phyloP scores from a whole-genome alignment of 2,113 vertebrate species.

The Coryphaenoides rupestris region DNA sequence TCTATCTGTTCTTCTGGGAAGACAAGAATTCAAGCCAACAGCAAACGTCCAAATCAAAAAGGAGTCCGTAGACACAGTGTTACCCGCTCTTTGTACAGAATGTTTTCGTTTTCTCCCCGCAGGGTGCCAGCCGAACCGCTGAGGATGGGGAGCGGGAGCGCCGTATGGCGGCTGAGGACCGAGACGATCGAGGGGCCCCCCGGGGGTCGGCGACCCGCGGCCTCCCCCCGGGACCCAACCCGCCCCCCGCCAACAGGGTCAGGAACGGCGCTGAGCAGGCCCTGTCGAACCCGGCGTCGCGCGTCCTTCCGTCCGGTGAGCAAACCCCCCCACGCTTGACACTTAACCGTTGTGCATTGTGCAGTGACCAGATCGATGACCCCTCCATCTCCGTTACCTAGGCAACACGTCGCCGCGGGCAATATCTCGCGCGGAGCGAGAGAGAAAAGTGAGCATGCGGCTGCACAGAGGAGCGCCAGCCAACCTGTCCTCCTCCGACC shows the following conservation, averaged over 20 bases:
- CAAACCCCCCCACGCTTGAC: neutral
- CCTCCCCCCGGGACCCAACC: slow-evolving; percentile 77
- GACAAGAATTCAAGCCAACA: too few species aligned
- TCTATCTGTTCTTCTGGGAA: too few species aligned
- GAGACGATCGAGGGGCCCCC: slow-evolving; percentile 87
- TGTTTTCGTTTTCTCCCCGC: neutral
- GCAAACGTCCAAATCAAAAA: too few species aligned
- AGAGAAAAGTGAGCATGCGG: slow-evolving; percentile 96
- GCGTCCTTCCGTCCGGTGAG: slow-evolving; percentile 93
- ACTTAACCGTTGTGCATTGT: too few species aligned
- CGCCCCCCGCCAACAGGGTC: slow-evolving; percentile 82
- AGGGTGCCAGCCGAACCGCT: slow-evolving; percentile 90
- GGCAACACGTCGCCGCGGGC: slow-evolving; percentile 94
- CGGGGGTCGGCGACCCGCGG: slow-evolving; percentile 74
- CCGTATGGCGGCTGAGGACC: slow-evolving; percentile 79
- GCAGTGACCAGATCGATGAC: too few species aligned
- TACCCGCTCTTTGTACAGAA: too few species aligned
- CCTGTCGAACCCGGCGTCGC: slow-evolving; percentile 87
- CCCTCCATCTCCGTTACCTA: slow-evolving; percentile 35
- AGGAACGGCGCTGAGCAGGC: slow-evolving; percentile 87
- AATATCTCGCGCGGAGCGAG: slow-evolving; percentile 93
- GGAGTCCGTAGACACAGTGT: too few species aligned
- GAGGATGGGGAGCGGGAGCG: slow-evolving; percentile 91
- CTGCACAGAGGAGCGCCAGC: slow-evolving; percentile 92
- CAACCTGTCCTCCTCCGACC: slow-evolving; percentile 93